These are phyloP conservation scores for Tiliacea citrago DNA, from an alignment of 2,888 invertebrate genomes.

Conservation along the genomic window DNA sequence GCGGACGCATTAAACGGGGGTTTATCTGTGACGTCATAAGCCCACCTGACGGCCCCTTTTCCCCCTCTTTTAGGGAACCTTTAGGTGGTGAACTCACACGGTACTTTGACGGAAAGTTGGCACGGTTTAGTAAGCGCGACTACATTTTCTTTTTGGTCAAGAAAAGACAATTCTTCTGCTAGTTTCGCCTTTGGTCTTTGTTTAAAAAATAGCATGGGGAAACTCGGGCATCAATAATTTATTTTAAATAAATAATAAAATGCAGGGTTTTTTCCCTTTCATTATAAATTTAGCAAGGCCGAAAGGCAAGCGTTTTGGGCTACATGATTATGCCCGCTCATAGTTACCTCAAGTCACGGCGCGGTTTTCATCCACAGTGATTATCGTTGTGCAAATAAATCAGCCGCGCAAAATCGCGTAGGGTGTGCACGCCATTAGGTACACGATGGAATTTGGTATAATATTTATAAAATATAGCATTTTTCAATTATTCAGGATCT, in stretches of 20 bases:
- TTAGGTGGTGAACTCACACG: constrained; percentile 22
- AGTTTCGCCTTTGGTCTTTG: not conserved
- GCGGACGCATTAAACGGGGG: constrained; percentile 63
- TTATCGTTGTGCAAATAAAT: not conserved
- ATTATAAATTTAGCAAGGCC: no score
- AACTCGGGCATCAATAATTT: no score
- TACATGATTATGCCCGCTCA: not conserved
- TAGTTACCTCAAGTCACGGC: not conserved
- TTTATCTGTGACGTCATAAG: constrained; percentile 73
- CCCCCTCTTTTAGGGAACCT: constrained; percentile 22
- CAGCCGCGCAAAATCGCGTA: not conserved
- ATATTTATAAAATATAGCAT: constrained; percentile 23
- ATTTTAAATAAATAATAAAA: not conserved
- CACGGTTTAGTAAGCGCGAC: not conserved
- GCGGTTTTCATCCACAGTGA: not conserved
- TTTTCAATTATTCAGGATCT: constrained; percentile 41
- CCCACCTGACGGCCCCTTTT: constrained; percentile 65
- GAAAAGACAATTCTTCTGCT: not conserved
- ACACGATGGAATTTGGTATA: constrained; percentile 1
- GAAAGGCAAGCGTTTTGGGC: not conserved
- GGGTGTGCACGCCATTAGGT: not conserved
- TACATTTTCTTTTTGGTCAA: not conserved
- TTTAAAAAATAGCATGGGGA: not conserved
- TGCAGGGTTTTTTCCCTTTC: not conserved
- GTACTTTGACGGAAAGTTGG: not conserved